phyloP scores from a whole-genome alignment of 2,797 vertebrate species.

The Falco naumanni region DNA sequence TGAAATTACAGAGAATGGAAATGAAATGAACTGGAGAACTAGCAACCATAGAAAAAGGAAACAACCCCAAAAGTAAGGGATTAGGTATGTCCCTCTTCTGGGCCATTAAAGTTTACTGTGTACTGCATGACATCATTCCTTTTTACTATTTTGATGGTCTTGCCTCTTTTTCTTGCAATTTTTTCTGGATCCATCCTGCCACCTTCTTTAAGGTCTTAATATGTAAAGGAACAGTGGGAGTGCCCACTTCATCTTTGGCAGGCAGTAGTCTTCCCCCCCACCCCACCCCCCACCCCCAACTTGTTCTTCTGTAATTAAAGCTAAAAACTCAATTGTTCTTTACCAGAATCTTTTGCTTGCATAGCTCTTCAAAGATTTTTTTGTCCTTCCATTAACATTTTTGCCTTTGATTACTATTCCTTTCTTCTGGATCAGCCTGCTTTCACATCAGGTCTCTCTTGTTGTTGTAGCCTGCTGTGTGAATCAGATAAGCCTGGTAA shows the following conservation, averaged over 20 bases:
- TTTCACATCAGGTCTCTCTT: not conserved
- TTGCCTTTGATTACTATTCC: not conserved
- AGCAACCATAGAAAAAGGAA: not conserved
- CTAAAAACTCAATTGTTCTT: not conserved
- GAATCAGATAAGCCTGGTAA: not conserved
- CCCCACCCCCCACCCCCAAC: not conserved
- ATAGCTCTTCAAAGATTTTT: not conserved
- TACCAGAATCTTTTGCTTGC: not conserved
- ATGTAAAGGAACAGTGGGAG: not conserved
- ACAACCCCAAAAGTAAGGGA: not conserved
- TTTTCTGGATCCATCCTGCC: not conserved
- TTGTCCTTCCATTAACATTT: not conserved
- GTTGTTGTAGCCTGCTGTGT: not conserved
- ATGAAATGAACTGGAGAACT: not conserved
- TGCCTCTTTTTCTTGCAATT: not conserved
- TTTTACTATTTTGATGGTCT: not conserved
- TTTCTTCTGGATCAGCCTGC: not conserved
- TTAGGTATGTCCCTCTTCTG: not conserved
- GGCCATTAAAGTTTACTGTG: not conserved
- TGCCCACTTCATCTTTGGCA: accelerated
- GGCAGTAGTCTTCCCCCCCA: not conserved
- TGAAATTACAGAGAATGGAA: not conserved
- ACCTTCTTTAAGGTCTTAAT: not conserved
- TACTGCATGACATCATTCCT: not conserved
- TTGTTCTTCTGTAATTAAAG: not conserved